phyloP scores from a whole-genome alignment of 2,888 invertebrate species.

The Drosophila mulleri region DNA sequence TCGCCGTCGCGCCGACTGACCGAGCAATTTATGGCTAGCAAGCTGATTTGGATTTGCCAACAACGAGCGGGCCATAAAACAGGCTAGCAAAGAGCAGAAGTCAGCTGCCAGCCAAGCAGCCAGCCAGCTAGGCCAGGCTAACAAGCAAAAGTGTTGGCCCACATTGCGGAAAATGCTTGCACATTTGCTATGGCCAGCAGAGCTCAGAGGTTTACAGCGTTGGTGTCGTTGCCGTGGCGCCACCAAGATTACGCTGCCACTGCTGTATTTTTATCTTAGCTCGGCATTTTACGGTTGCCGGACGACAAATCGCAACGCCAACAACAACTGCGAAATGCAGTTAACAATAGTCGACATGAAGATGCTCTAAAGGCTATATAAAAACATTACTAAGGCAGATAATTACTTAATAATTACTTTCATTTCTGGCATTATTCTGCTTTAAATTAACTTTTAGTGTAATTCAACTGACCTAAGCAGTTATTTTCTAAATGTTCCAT shows the following conservation, averaged over 20 bases:
- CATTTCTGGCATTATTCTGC: neutral
- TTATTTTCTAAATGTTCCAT: neutral
- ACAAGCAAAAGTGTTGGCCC: constrained; percentile 73
- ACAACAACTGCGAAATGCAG: constrained; percentile 35
- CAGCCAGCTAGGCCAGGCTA: constrained; percentile 35
- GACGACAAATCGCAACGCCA: constrained; percentile 50
- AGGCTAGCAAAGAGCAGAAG: constrained; percentile 47
- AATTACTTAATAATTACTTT: neutral
- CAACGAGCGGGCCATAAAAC: constrained; percentile 48
- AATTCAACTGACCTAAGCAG: neutral
- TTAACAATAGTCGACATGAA: constrained; percentile 10
- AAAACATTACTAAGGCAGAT: neutral
- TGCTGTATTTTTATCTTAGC: constrained; percentile 74
- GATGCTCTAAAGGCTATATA: constrained; percentile 44
- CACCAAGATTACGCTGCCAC: constrained; percentile 62
- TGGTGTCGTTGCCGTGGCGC: constrained; percentile 61
- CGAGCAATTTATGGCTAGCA: constrained; percentile 64
- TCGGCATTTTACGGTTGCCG: constrained; percentile 62
- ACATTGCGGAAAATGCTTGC: constrained; percentile 48
- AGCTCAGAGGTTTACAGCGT: constrained; percentile 52
- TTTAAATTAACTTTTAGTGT: neutral
- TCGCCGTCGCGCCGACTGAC: constrained; percentile 15
- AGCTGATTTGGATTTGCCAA: constrained; percentile 59
- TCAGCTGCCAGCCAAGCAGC: constrained; percentile 30
- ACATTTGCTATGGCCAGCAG: constrained; percentile 39